Conservation (phyloP, 1,140 invertebrate genomes). For the Macrostomum lignano region DNA sequence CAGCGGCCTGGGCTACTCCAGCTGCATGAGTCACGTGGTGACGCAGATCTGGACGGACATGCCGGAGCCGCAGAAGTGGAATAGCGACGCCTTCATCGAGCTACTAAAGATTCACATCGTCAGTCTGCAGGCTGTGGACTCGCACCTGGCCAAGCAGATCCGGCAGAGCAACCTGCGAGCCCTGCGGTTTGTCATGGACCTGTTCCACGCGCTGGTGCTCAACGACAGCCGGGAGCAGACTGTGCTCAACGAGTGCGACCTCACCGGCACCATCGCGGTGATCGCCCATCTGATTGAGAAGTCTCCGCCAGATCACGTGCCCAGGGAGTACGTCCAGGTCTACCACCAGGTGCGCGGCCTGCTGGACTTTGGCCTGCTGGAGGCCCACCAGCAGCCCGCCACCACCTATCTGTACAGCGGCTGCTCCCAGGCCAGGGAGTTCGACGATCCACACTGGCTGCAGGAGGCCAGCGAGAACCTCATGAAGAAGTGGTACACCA, state of each 20-base stretch:
- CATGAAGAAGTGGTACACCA: conserved; percentile 78
- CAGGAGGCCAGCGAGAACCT: conserved; percentile 78
- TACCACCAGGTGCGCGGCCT: conserved; percentile 10
- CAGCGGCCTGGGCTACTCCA: not conserved
- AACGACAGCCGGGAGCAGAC: conserved; percentile 2
- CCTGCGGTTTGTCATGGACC: conserved; percentile 16
- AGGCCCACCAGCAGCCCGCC: conserved; percentile 16
- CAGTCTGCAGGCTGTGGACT: conserved; percentile 17
- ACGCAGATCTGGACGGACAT: not conserved
- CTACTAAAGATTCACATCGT: conserved; percentile 4
- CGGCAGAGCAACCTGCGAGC: conserved; percentile 39
- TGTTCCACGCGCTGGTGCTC: conserved; percentile 1
- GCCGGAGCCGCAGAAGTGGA: conserved; percentile 3
- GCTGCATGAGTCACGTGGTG: not conserved
- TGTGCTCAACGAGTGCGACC: conserved; percentile 6
- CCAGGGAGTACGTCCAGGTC: not conserved
- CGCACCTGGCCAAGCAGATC: conserved; percentile 42
- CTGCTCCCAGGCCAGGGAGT: conserved; percentile 51
- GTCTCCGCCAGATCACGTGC: conserved; percentile 4
- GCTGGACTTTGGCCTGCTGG: conserved; percentile 15
- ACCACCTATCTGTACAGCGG: conserved; percentile 70
- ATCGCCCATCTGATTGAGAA: conserved; percentile 6
- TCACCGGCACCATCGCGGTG: conserved; percentile 2
- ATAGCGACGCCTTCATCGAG: conserved; percentile 6
- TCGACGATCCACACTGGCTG: conserved; percentile 66